Evolutionary conservation across 2,888 invertebrate species (phyloP).

Genomic region (Mesochorus sp.): DNA sequence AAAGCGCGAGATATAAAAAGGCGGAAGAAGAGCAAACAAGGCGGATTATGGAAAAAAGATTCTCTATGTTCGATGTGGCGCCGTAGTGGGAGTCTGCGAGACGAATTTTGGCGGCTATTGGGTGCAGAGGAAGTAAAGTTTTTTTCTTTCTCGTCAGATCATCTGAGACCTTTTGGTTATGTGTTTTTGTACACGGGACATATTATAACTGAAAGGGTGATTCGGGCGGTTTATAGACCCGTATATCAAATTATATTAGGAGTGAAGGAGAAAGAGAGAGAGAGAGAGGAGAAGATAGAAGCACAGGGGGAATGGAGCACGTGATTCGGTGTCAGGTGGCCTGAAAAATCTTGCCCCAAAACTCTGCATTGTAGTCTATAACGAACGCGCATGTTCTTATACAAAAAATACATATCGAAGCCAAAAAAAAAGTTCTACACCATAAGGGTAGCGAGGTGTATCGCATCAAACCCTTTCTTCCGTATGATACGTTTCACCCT

Average conservation of each 20-base stretch:
- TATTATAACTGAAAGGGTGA: constrained; percentile 17
- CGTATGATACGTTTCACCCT: constrained; percentile 1
- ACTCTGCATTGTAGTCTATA: constrained; percentile 34
- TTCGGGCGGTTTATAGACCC: constrained; percentile 26
- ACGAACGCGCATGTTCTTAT: constrained; percentile 32
- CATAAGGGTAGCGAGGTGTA: constrained; percentile 76
- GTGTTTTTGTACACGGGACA: background rate
- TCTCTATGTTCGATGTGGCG: constrained; percentile 12
- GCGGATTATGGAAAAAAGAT: background rate
- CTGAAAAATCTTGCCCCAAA: constrained; percentile 46
- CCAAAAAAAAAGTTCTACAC: constrained; percentile 67
- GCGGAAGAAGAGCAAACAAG: constrained; percentile 1
- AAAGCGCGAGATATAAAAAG: constrained; percentile 7
- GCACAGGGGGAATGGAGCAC: constrained; percentile 13
- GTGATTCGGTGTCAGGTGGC: constrained; percentile 61
- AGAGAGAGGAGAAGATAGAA: too few relatives aligned
- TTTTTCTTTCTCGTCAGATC: background rate
- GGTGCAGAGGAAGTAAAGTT: background rate
- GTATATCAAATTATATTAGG: constrained; percentile 36
- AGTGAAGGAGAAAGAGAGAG: too few relatives aligned
- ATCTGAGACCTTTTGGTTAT: background rate
- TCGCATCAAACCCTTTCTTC: constrained; percentile 57
- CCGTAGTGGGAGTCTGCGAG: constrained; percentile 63
- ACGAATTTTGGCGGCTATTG: constrained; percentile 63
- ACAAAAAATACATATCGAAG: background rate